Evolutionary conservation across 2,797 vertebrate genomes (phyloP), one percentile per base, ranked within the genome.

Genomic region (Cynodonichthys magdalenae): DNA sequence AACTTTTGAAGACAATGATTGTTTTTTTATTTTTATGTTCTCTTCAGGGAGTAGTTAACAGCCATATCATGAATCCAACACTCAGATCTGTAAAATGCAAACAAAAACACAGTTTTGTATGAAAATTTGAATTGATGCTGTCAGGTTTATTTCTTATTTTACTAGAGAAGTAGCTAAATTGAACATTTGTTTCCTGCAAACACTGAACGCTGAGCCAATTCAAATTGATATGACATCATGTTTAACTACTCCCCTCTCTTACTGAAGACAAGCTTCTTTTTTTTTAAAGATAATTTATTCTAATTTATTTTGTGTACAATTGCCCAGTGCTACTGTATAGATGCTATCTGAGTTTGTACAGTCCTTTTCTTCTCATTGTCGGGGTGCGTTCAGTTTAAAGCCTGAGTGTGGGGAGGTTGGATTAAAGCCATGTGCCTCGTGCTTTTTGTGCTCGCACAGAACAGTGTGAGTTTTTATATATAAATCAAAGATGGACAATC

Each of bases 281-380:
- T 81, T 66, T 62, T 81, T 84, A 75, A 53, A 61, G 80, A 66
- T 93, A 91, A 93, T 92, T 93, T 92, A 92, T 93, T 92, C 76
- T 87, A 83, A 93, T 92, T 93, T 93, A 92, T 93, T 93, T 88
- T 77, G 77, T 91, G 87, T 90, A 79, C 86, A 89, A 91, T 90
- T 89, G 86, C 83, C 85, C 88, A 88, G 84, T 85, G 89, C 88
- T 92, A 88, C 91, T 92, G 90, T 91, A 90, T 88, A 91, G 84
- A 90, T 82, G 83, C 86, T 82, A 70, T 87, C 84, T 84, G 71
- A 80, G 84, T 79, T 77, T 87, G 87, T 88, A 88, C 89, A 88
- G 90, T 89, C 82, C 70, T 82, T 77, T 86, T 79, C 72, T 86
- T 77, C 62, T 88, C 75, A 31, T 79, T 74, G 82, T 85, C 77